Conservation (phyloP, 2,888 invertebrate species). For the Aplocera efformata region DNA sequence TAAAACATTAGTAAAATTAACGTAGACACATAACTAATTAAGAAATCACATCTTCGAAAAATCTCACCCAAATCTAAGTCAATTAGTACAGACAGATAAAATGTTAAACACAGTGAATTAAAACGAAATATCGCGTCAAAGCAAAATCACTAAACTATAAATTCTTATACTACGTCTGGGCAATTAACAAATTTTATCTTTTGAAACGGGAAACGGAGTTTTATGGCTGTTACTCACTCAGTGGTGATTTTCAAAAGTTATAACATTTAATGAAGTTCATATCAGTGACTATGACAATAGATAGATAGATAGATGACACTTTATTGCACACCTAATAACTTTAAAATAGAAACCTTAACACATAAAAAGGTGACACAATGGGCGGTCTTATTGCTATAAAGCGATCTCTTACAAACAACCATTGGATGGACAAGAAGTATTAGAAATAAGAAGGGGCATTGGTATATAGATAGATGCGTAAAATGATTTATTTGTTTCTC, state of each 20-base stretch:
- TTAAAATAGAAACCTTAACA: too few relatives aligned
- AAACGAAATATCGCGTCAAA: slow-evolving; percentile 20
- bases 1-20: slow-evolving; percentile 5
- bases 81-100: slow-evolving; percentile 27
- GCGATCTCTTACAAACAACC: too few relatives aligned
- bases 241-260: not conserved
- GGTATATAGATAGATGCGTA: too few relatives aligned
- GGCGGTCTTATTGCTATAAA: too few relatives aligned
- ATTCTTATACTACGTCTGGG: slow-evolving; percentile 14
- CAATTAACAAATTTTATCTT: slow-evolving; percentile 45
- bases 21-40: slow-evolving; percentile 8
- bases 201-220: slow-evolving; percentile 11
- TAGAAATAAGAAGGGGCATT: too few relatives aligned
- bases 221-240: slow-evolving; percentile 3
- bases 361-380: too few relatives aligned
- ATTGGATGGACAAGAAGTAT: too few relatives aligned
- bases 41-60: slow-evolving; percentile 6
- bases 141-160: slow-evolving; percentile 17
- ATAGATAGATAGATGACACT: too few relatives aligned
- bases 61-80: slow-evolving; percentile 13
- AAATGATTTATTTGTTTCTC: too few relatives aligned
- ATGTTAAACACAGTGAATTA: slow-evolving; percentile 26
- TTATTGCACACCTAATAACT: too few relatives aligned
- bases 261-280: too few relatives aligned
- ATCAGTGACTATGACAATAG: too few relatives aligned